These are phyloP conservation scores for Bombus pyrosoma DNA, from an alignment of 1,140 invertebrate species.

Conservation along the genomic window DNA sequence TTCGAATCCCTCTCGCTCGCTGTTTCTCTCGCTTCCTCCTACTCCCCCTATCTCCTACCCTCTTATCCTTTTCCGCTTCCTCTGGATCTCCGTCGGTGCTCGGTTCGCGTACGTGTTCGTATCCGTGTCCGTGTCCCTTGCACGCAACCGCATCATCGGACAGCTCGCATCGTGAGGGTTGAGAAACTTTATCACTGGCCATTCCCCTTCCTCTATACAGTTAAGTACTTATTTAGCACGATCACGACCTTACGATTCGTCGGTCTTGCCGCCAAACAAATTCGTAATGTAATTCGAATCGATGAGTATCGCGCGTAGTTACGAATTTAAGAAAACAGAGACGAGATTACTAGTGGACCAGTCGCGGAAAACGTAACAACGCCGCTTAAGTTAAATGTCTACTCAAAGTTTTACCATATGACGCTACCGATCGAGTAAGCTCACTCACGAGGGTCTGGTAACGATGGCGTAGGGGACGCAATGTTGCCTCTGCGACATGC, in stretches of 20 bases:
- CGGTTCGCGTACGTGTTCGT: background rate
- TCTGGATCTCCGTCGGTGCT: background rate
- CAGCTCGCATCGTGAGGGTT: constrained; percentile 11
- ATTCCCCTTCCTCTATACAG: background rate
- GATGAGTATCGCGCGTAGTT: background rate
- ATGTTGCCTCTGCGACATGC: constrained; percentile 68
- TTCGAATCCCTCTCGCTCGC: background rate
- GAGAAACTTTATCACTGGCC: constrained; percentile 51
- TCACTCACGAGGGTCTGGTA: constrained; percentile 62
- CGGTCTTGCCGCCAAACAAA: background rate
- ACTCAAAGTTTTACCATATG: constrained; percentile 62
- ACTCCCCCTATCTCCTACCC: background rate
- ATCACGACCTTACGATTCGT: background rate
- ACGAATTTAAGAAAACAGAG: too few relatives aligned
- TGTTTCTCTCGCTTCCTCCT: background rate
- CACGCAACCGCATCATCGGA: constrained; percentile 22
- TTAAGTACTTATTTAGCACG: background rate
- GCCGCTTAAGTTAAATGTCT: constrained; percentile 29
- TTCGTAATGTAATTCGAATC: background rate
- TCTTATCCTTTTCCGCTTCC: constrained; percentile 3
- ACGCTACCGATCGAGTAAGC: constrained; percentile 62
- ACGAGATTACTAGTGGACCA: background rate
- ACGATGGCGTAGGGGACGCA: constrained; percentile 59
- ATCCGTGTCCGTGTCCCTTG: background rate
- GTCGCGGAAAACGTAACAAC: constrained; percentile 26